Evolutionary conservation across 2,888 invertebrate species (phyloP), one percentile per base, ranked within the genome.

Genomic region (Andrena flavipes): DNA sequence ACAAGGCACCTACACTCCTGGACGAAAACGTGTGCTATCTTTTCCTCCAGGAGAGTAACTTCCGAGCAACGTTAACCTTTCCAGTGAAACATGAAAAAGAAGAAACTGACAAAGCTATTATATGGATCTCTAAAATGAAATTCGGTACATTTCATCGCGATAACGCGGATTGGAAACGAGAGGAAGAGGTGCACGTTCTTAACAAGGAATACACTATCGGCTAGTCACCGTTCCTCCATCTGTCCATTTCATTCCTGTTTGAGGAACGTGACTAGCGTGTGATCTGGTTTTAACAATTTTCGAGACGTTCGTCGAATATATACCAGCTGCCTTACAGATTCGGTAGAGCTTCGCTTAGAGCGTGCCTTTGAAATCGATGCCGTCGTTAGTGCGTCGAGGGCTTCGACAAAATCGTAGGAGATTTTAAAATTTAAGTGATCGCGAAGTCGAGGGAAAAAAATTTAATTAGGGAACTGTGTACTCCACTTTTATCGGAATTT

Each of bases 251-350:
- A 13, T 48, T 8, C 13, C 48, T 86, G 81, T 87, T 88, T 88
- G 84, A 72, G 64, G 78, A 83, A 87, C 87, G 88, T 85, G 85
- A 86, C 85, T 63, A 60, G 54, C 48, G 13, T 33, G 7, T 63
- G 69, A 84, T 81, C 59, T 51, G 76, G 81, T 75, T 72, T 35
- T 54, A 82, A 70, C 59, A 59, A 69, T 70, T 72, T 76, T 60
- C 48, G 35, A 16, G 2, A 23, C 73, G 62, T 81, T 76, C 71
- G 48, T 23, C 4, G 8, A 13, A 49, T 65, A 26, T 35, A 29
- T 20, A 33, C 29, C 13, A 20, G 54, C 13, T 48, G n/a, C 20
- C 20, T 10, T 16, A 26, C 13, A 8, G 2, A 63, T 68, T 6
- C 42, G 20, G 60, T 5, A 62, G 29, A 51, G 30, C 7, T 4